phyloP scores from a whole-genome alignment of 2,888 invertebrate species.

The Pseudolycoriella hygida region DNA sequence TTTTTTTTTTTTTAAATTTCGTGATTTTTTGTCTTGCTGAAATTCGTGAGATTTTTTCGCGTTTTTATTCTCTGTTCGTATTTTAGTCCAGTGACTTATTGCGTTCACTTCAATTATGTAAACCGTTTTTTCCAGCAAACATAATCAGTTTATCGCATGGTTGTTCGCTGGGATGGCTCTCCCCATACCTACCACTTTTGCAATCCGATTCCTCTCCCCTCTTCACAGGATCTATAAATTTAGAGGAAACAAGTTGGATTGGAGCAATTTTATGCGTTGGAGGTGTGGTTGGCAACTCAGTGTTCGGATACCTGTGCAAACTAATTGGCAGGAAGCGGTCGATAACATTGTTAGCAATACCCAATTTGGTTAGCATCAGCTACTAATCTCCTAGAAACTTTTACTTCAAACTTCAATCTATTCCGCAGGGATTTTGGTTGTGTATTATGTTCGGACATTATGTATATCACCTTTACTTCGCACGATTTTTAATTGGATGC shows the following conservation, averaged over 20 bases:
- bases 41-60: too few species aligned
- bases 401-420: background rate
- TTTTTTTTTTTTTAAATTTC: too few species aligned
- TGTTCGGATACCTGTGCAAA: slow-evolving; percentile 18
- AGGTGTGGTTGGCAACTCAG: slow-evolving; percentile 17
- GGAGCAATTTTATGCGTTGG: slow-evolving; percentile 19
- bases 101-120: too few species aligned
- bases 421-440: background rate
- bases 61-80: too few species aligned
- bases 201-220: slow-evolving; percentile 16
- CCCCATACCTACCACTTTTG: background rate
- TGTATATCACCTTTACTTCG: slow-evolving; percentile 18
- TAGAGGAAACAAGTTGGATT: slow-evolving; percentile 17
- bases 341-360: slow-evolving; percentile 18
- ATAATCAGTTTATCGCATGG: background rate
- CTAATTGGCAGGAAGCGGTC: slow-evolving; percentile 20
- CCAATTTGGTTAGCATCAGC: slow-evolving; percentile 21
- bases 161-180: background rate
- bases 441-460: background rate
- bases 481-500: slow-evolving; percentile 20
- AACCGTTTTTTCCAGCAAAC: background rate
- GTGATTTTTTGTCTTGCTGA: too few species aligned
- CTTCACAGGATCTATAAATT: slow-evolving; percentile 13
- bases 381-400: too few species aligned
- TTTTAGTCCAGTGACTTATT: too few species aligned